Evolutionary conservation across 1,140 invertebrate species (phyloP).

Genomic region (Nylanderia fulva): DNA sequence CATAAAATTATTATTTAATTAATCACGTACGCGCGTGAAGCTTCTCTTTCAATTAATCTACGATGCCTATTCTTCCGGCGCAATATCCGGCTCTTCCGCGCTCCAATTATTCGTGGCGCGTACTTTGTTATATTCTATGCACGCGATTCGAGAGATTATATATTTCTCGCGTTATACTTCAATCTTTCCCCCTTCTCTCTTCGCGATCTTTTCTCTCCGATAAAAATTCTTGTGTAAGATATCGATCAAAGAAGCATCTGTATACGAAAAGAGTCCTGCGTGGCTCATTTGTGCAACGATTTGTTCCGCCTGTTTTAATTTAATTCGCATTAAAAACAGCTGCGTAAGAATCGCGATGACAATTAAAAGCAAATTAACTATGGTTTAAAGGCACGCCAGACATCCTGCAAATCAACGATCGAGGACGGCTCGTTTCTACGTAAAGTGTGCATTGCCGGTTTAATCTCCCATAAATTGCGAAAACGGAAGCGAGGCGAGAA

Average conservation of each 20-base stretch:
- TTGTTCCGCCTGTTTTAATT: slow-evolving; percentile 6
- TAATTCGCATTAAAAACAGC: background rate
- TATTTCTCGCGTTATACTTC: slow-evolving; percentile 15
- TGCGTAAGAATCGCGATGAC: slow-evolving; percentile 14
- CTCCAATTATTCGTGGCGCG: slow-evolving; percentile 23
- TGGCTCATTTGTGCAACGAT: background rate
- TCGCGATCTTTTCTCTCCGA: background rate
- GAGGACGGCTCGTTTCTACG: slow-evolving; percentile 20
- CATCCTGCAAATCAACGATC: background rate
- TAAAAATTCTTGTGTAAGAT: slow-evolving; percentile 12
- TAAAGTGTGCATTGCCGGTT: slow-evolving; percentile 16
- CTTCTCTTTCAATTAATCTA: slow-evolving; percentile 34
- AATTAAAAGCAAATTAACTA: slow-evolving; percentile 39
- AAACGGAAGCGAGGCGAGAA: slow-evolving; percentile 8
- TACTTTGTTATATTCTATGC: background rate
- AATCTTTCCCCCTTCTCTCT: background rate
- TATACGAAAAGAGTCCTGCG: background rate
- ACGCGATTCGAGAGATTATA: slow-evolving; percentile 18
- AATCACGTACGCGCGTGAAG: slow-evolving; percentile 17
- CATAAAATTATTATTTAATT: slow-evolving; percentile 38
- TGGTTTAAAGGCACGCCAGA: background rate
- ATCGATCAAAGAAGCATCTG: slow-evolving; percentile 8
- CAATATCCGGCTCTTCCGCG: slow-evolving; percentile 31
- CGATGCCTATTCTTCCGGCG: slow-evolving; percentile 8
- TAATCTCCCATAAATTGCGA: slow-evolving; percentile 44